Conservation (phyloP, 2,113 vertebrate genomes). For the Nothocercus julius region DNA sequence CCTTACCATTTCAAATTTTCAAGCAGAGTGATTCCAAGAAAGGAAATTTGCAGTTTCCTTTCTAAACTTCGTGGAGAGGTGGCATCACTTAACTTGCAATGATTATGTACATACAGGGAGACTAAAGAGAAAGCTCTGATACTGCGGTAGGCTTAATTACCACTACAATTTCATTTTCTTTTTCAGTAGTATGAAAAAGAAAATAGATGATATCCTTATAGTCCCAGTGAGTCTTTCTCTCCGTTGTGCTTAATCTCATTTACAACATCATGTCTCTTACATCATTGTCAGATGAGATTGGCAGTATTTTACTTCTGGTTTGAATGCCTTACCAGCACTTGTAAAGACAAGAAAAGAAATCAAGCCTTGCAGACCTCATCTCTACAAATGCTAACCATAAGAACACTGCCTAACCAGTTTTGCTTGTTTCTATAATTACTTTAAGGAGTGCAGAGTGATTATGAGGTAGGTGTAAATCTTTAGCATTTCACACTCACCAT, state of each 20-base stretch:
- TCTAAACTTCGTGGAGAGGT: not conserved
- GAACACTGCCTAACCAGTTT: not conserved
- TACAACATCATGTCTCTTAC: not conserved
- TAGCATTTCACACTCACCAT: slow-evolving; percentile 1
- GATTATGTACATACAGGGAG: not conserved
- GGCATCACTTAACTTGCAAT: not conserved
- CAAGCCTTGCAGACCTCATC: not conserved
- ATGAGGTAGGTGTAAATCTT: slow-evolving; percentile 53
- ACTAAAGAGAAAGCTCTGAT: not conserved
- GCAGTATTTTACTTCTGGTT: slow-evolving; percentile 4
- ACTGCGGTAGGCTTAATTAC: not conserved
- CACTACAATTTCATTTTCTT: not conserved
- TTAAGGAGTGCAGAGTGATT: slow-evolving; percentile 30
- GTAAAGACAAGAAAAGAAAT: not conserved
- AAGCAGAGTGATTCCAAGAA: not conserved
- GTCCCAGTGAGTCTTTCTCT: not conserved
- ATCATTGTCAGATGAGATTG: not conserved
- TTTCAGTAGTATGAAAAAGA: not conserved
- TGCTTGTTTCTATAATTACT: slow-evolving; percentile 18
- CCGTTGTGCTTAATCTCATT: not conserved
- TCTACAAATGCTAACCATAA: slow-evolving; percentile 34
- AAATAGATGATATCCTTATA: not conserved
- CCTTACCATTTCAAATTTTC: not conserved
- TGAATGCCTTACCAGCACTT: not conserved
- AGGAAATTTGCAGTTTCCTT: not conserved